A percentile compares a stretch with the other conserved stretches of the same genome.
Evolutionary conservation across 1,140 invertebrate genomes (phyloP).

Genomic region (Halictus rubicundus): DNA sequence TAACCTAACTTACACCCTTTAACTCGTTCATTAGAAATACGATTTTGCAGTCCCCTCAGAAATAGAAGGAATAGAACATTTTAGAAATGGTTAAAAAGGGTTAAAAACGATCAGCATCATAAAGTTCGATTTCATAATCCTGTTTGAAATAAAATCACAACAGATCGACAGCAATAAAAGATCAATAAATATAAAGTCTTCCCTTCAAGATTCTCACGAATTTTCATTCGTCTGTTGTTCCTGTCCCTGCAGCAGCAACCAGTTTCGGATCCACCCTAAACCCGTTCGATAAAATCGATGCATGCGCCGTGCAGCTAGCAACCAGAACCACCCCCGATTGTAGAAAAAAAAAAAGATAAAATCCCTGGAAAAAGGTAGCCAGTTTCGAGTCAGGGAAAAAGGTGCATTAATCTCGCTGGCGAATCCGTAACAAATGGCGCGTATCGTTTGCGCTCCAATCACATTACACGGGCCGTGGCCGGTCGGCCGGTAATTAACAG

Average conservation of each 20-base stretch:
- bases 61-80: too few species aligned
- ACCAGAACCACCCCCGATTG: background rate
- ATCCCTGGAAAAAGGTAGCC: slow-evolving; percentile 16
- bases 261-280: background rate
- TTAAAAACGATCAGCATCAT: too few species aligned
- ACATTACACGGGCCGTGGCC: slow-evolving; percentile 57
- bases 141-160: too few species aligned
- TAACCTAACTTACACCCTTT: too few species aligned
- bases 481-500: slow-evolving; percentile 75
- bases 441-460: slow-evolving; percentile 62
- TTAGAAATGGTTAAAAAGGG: too few species aligned
- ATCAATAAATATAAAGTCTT: too few species aligned
- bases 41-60: too few species aligned
- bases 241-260: background rate
- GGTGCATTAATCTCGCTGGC: slow-evolving; percentile 37
- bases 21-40: too few species aligned
- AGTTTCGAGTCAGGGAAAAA: slow-evolving; percentile 33
- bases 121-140: too few species aligned
- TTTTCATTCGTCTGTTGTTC: too few species aligned
- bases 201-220: too few species aligned
- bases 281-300: slow-evolving; percentile 17
- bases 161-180: too few species aligned
- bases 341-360: background rate
- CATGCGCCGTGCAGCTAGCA: background rate
- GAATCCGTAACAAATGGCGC: slow-evolving; percentile 48